phyloP scores from a whole-genome alignment of 1,140 invertebrate genomes.

The Lucilia sericata region DNA sequence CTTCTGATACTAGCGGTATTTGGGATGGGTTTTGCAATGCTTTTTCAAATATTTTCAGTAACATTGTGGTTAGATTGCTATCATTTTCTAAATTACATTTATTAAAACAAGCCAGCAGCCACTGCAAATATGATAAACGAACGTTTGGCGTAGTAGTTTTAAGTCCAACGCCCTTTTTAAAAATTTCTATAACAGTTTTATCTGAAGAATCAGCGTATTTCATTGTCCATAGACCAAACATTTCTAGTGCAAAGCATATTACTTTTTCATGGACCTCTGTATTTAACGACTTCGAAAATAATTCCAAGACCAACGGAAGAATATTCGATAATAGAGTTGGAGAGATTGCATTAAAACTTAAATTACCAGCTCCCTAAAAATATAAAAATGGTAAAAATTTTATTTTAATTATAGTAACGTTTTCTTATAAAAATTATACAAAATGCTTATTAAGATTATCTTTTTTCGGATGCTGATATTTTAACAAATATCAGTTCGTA shows the following conservation, averaged over 20 bases:
- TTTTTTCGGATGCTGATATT: too few species aligned
- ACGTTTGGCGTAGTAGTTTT: conserved; percentile 85
- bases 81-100: conserved; percentile 70
- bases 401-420: too few species aligned
- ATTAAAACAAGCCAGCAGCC: conserved; percentile 75
- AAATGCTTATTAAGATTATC: too few species aligned
- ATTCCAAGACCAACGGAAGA: conserved; percentile 73
- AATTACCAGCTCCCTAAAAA: conserved; percentile 80
- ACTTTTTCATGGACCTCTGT: conserved; percentile 94
- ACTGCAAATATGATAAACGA: conserved; percentile 82
- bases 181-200: conserved; percentile 78
- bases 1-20: conserved; percentile 79
- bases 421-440: too few species aligned
- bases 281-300: conserved; percentile 85
- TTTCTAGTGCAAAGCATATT: conserved; percentile 82
- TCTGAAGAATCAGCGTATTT: conserved; percentile 79
- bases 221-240: conserved; percentile 82
- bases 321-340: conserved; percentile 73
- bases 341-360: conserved; percentile 80
- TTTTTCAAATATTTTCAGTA: conserved; percentile 79
- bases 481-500: too few species aligned
- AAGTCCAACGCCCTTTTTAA: conserved; percentile 82
- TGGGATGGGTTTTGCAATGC: conserved; percentile 74
- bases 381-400: conserved; percentile 32
- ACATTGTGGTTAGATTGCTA: conserved; percentile 70